Conservation (phyloP, 2,113 vertebrate species). For the Brienomyrus longianalis region DNA sequence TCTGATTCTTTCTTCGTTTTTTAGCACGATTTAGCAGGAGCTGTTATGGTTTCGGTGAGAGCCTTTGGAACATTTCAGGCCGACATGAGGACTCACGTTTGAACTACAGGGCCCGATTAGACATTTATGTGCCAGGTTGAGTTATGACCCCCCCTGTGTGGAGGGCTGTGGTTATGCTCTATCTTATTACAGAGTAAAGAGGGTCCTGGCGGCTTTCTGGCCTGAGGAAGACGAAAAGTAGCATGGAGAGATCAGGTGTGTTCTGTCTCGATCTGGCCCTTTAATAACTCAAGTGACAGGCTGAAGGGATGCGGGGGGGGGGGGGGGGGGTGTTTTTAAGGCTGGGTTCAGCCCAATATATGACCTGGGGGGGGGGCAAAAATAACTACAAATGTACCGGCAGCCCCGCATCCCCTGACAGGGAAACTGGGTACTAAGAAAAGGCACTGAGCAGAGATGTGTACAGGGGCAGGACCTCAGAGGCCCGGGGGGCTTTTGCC, state of each 20-base stretch:
- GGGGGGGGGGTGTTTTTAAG: slow-evolving; percentile 34
- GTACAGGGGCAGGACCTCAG: not conserved
- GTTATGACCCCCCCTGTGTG: not conserved
- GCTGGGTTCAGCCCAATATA: slow-evolving; percentile 36
- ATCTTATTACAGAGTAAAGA: not conserved
- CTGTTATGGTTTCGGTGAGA: not conserved
- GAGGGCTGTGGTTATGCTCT: not conserved
- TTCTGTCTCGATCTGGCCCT: not conserved
- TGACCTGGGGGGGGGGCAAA: slow-evolving; percentile 39
- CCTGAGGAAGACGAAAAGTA: not conserved
- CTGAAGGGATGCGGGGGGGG: slow-evolving; percentile 14
- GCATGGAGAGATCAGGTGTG: not conserved
- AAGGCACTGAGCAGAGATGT: not conserved
- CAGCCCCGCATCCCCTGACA: not conserved
- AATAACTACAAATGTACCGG: slow-evolving; percentile 38
- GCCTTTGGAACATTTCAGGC: not conserved
- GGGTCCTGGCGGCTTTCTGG: not conserved
- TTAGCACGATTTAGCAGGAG: not conserved
- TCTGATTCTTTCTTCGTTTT: not conserved
- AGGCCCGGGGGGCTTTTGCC: not conserved
- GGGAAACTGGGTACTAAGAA: not conserved
- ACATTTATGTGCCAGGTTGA: not conserved
- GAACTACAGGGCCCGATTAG: not conserved
- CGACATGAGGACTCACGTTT: not conserved
- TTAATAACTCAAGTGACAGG: slow-evolving; percentile 11